phyloP scores from a whole-genome alignment of 2,888 invertebrate genomes.

The Conistra vaccinii region DNA sequence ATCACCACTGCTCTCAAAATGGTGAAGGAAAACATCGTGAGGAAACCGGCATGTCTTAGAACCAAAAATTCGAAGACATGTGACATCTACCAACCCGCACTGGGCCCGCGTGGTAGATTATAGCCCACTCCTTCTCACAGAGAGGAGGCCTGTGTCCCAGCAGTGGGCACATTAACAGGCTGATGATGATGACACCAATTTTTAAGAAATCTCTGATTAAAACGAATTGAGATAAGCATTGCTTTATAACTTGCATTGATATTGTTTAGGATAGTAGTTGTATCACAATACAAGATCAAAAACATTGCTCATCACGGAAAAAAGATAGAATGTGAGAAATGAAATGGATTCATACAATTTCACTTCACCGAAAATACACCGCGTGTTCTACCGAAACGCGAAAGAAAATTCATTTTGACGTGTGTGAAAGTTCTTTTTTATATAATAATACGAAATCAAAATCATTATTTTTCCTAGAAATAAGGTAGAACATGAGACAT shows the following conservation, averaged over 20 bases:
- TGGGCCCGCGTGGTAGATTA: too few species aligned
- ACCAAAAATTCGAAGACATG: too few species aligned
- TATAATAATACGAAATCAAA: not conserved
- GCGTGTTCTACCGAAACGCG: not conserved
- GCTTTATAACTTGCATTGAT: not conserved
- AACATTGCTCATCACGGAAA: not conserved
- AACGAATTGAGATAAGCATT: not conserved
- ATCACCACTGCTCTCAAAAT: too few species aligned
- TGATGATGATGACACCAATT: too few species aligned
- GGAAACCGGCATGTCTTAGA: too few species aligned
- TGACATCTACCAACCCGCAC: too few species aligned
- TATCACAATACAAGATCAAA: not conserved
- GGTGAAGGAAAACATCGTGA: too few species aligned
- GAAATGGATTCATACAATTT: not conserved
- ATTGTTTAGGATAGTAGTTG: not conserved
- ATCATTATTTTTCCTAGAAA: not conserved
- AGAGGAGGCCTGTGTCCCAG: too few species aligned
- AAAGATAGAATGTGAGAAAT: not conserved
- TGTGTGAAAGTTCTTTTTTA: not conserved
- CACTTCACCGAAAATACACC: conserved; percentile 4
- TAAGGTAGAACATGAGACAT: not conserved
- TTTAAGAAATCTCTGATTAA: not conserved
- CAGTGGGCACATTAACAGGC: too few species aligned
- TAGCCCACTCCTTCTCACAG: too few species aligned
- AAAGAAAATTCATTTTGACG: conserved; percentile 24